These are phyloP conservation scores for Nematopogon swammerdamellus DNA, from an alignment of 2,888 invertebrate species.

Conservation along the genomic window DNA sequence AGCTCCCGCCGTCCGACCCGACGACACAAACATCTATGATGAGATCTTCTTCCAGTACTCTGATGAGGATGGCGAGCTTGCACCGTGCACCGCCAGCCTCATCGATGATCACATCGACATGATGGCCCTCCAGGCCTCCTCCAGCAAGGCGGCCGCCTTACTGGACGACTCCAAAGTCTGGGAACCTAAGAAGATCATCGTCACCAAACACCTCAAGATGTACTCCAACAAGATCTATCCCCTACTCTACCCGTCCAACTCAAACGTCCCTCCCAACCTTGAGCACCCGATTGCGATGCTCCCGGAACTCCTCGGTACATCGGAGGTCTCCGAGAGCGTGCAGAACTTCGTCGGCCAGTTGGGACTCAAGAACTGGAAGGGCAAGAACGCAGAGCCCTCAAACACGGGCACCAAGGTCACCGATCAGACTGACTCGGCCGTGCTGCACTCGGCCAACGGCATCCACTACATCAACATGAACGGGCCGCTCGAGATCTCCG, in stretches of 20 bases:
- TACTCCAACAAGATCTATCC: not conserved
- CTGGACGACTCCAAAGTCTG: slow-evolving; percentile 34
- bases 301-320: slow-evolving; percentile 34
- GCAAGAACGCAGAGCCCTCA: slow-evolving; percentile 32
- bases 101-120: slow-evolving; percentile 52
- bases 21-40: slow-evolving; percentile 40
- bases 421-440: slow-evolving; percentile 37
- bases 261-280: slow-evolving; percentile 24
- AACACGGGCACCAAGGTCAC: slow-evolving; percentile 33
- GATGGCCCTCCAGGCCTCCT: slow-evolving; percentile 46
- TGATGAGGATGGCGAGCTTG: slow-evolving; percentile 56
- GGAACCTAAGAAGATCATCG: slow-evolving; percentile 32
- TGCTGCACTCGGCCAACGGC: slow-evolving; percentile 30
- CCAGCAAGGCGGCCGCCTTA: slow-evolving; percentile 35
- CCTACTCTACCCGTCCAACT: slow-evolving; percentile 9
- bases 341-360: slow-evolving; percentile 43
- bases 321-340: slow-evolving; percentile 26
- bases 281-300: slow-evolving; percentile 27
- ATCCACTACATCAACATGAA: slow-evolving; percentile 43
- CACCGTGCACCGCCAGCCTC: slow-evolving; percentile 41
- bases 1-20: slow-evolving; percentile 35
- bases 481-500: slow-evolving; percentile 45
- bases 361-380: slow-evolving; percentile 43
- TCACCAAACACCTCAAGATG: slow-evolving; percentile 38
- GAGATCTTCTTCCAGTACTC: slow-evolving; percentile 56